Evolutionary conservation across 2,113 vertebrate species (phyloP).

Genomic region (Oncorhynchus masou): DNA sequence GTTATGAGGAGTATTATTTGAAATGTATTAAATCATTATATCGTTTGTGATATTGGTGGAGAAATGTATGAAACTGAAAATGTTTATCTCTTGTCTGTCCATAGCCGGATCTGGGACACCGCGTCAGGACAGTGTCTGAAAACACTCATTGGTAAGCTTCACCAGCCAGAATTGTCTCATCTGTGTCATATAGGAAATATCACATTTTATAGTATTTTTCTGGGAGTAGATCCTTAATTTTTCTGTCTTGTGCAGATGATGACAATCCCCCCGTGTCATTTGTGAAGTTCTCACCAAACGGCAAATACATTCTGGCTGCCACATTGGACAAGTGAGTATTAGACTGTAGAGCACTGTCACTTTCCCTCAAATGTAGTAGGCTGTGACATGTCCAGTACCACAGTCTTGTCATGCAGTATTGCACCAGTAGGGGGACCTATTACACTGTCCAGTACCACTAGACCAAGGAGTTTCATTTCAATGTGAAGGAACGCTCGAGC

Average conservation of each 20-base stretch:
- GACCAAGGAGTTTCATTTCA: neutral
- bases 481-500: neutral
- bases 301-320: constrained; percentile 97
- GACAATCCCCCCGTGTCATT: constrained; percentile 98
- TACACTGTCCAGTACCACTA: neutral
- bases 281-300: constrained; percentile 98
- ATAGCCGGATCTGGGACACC: constrained; percentile 98
- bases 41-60: neutral
- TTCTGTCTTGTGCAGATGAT: constrained; percentile 77
- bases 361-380: too few species aligned
- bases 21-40: neutral
- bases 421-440: constrained; percentile 1
- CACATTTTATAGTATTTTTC: neutral
- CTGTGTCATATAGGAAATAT: neutral
- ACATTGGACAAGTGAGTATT: constrained; percentile 95
- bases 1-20: neutral
- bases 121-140: constrained; percentile 98
- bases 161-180: too few species aligned
- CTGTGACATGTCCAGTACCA: too few species aligned
- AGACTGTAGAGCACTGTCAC: too few species aligned
- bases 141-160: constrained; percentile 91
- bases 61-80: neutral
- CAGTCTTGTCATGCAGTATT: too few species aligned
- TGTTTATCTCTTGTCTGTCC: neutral
- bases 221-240: neutral